Conservation (phyloP, 2,797 vertebrate genomes). For the Girardinus metallicus region DNA sequence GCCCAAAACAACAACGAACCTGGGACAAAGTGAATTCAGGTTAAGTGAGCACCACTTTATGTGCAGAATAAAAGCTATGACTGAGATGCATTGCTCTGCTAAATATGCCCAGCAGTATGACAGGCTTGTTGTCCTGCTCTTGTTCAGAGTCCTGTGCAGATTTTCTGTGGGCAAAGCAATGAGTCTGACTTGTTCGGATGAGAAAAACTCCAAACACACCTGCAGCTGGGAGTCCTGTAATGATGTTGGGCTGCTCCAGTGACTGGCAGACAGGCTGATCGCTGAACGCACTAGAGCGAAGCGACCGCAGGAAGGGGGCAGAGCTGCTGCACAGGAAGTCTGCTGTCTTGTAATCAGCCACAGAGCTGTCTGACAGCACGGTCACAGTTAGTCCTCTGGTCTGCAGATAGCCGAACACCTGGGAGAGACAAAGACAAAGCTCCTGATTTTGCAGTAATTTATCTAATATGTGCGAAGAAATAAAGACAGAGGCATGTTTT, state of each 20-base stretch:
- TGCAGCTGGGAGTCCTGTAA: conserved; percentile 90
- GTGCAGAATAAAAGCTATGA: conserved; percentile 11
- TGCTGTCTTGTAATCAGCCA: conserved; percentile 89
- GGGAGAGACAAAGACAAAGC: conserved; percentile 22
- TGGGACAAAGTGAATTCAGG: conserved; percentile 1
- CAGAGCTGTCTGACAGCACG: conserved; percentile 86
- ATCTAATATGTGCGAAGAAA: neutral
- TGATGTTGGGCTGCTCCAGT: conserved; percentile 94
- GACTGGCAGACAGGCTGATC: conserved; percentile 76
- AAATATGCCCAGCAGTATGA: conserved; percentile 17
- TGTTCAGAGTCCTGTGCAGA: neutral
- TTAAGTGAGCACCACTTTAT: conserved; percentile 1
- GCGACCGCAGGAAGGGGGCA: conserved; percentile 88
- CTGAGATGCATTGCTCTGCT: conserved; percentile 3
- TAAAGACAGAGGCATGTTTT: conserved; percentile 6
- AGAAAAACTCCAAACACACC: conserved; percentile 70
- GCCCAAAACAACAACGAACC: conserved; percentile 1
- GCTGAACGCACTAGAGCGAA: conserved; percentile 83
- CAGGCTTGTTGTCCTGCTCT: neutral
- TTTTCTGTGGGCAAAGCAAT: neutral
- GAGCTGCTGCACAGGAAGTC: conserved; percentile 81
- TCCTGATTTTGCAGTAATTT: neutral
- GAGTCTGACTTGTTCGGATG: neutral
- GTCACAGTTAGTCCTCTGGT: conserved; percentile 84
- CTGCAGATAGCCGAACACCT: conserved; percentile 88